Conservation (phyloP, 2,888 invertebrate genomes). For the Rotaria socialis region DNA sequence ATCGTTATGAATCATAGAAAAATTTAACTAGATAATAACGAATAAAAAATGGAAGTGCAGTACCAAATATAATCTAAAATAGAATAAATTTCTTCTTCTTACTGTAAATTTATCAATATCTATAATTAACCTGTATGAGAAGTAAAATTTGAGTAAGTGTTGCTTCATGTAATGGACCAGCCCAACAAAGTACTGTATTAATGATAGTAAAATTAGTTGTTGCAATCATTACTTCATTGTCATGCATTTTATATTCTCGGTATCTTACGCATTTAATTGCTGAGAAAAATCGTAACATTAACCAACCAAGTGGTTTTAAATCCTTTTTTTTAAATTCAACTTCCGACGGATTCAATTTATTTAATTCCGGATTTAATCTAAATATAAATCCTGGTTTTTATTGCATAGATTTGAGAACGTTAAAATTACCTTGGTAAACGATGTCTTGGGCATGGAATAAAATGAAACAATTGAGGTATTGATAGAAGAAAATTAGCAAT, state of each 20-base stretch:
- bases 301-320: conserved; percentile 1
- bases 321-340: conserved; percentile 44
- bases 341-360: conserved; percentile 35
- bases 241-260: conserved; percentile 27
- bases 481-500: conserved; percentile 89
- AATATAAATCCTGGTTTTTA: neutral
- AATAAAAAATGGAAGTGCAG: neutral
- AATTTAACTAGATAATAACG: neutral
- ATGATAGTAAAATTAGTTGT: conserved; percentile 45
- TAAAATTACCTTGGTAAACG: conserved; percentile 69
- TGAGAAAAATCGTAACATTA: conserved; percentile 40
- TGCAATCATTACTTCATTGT: conserved; percentile 16
- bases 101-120: too few species aligned
- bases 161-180: conserved; percentile 42
- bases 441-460: conserved; percentile 93
- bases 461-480: conserved; percentile 85
- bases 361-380: conserved; percentile 39
- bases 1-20: neutral
- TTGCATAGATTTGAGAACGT: neutral
- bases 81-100: neutral
- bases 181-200: conserved; percentile 37
- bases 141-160: conserved; percentile 39
- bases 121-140: conserved; percentile 29
- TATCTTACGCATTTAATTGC: conserved; percentile 34
- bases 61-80: neutral